Base-by-base conservation (phyloP, 2,113 vertebrate genomes). In the Tapirus terrestris region DNA sequence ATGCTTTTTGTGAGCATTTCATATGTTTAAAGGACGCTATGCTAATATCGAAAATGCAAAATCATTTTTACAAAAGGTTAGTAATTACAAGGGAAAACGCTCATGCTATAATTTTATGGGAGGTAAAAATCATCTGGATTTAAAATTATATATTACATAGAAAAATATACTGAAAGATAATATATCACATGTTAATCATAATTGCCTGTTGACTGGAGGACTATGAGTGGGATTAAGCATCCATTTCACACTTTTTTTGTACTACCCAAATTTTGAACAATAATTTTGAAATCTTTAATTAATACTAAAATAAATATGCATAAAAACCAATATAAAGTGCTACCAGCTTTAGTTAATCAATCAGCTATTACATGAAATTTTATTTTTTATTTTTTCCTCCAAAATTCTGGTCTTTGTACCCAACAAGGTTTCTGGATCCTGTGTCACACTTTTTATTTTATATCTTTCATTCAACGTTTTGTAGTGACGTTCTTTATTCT, bases 101-200 rank as follows among this genome's bases (percentile, higher is more conserved):
- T 5, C 27, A 36, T 65, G 1, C 3, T 85, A 31, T 67, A 36
- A 93, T 84, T 75, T 96, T 89, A 84, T 75, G 48, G 21, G 14
- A 33, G 18, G 17, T 29, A 94, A 94, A 94, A 91, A 45, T 63
- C 8, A 97, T 31, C 36, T 88, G 53, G 85, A 81, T 94, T 95
- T 96, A 96, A 86, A 90, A 96, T 43, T 80, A 88, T 16, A 18
- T 75, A 36, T 81, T 79, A 83, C 45, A 29, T 43, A 92, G 13
- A 90, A 88, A 97, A 91, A 51, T 67, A 56, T 83, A 61, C 21
- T 65, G 29, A n/a, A 84, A 70, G 31, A 87, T 96, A 92, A 87
- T 6, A 48, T 72, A 76, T 13, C 25, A 92, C 61, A 79, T 75
- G 13, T 81, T 84, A 72, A 81, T 48, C 23, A 68, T 76, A 84